These are phyloP conservation scores for Priocnemis perturbator DNA, from an alignment of 2,888 invertebrate genomes.

Conservation along the genomic window DNA sequence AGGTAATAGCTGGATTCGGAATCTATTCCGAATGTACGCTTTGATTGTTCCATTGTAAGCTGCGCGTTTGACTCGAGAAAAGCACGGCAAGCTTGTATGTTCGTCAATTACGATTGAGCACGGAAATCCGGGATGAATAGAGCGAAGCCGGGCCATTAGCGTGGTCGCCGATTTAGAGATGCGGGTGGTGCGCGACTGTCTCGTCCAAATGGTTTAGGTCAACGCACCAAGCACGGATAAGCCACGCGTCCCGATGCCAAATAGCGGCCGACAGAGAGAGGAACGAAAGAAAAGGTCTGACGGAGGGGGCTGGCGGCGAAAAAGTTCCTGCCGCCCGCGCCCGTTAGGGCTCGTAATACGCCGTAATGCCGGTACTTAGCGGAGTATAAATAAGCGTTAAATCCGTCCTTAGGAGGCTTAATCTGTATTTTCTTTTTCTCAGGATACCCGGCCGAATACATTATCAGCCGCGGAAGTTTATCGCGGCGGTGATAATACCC, in stretches of 20 bases:
- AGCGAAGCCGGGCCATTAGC: too few relatives aligned
- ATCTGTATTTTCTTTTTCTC: conserved; percentile 70
- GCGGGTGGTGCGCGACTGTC: too few relatives aligned
- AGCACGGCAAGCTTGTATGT: too few relatives aligned
- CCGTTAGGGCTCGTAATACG: conserved; percentile 66
- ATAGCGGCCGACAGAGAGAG: neutral
- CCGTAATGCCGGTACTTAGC: conserved; percentile 73
- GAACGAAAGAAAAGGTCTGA: neutral
- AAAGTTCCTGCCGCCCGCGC: conserved; percentile 53
- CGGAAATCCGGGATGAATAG: too few relatives aligned
- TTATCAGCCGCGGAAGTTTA: conserved; percentile 70
- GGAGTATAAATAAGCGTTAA: conserved; percentile 75
- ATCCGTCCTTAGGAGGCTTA: conserved; percentile 74
- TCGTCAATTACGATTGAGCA: too few relatives aligned
- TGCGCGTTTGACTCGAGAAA: too few relatives aligned
- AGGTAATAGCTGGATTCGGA: too few relatives aligned
- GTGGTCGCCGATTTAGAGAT: too few relatives aligned
- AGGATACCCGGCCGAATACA: conserved; percentile 67
- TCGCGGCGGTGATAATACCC: conserved; percentile 66
- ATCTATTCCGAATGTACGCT: too few relatives aligned
- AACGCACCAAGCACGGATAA: too few relatives aligned
- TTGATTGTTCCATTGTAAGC: too few relatives aligned
- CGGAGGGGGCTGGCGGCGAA: conserved; percentile 31
- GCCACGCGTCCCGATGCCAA: neutral
- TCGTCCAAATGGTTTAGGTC: too few relatives aligned